Evolutionary conservation across 2,888 invertebrate genomes (phyloP).

Genomic region (Acleris laterana): DNA sequence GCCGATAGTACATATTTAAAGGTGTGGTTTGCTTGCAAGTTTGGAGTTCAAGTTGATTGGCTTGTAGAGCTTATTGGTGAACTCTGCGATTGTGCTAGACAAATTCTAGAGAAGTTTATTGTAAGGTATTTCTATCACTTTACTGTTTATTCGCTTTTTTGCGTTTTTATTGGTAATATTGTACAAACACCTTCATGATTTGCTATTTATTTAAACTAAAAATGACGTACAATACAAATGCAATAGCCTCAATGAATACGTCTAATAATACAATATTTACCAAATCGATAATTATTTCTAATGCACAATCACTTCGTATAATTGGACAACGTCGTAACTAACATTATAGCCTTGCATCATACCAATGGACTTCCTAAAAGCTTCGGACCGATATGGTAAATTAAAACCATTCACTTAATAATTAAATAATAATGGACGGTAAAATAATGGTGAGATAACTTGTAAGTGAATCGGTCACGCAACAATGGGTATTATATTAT

Average conservation of each 20-base stretch:
- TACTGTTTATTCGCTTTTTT: too few relatives aligned
- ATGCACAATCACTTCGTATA: conserved; percentile 17
- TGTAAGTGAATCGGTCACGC: conserved; percentile 63
- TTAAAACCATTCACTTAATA: conserved; percentile 50
- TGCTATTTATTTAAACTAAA: too few relatives aligned
- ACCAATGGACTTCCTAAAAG: conserved; percentile 29
- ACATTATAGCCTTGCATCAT: conserved; percentile 28
- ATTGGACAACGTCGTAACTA: conserved; percentile 23
- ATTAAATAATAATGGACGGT: conserved; percentile 58
- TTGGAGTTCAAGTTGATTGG: too few relatives aligned
- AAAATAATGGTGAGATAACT: conserved; percentile 45
- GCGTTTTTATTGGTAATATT: too few relatives aligned
- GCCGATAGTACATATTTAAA: too few relatives aligned
- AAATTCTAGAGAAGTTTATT: too few relatives aligned
- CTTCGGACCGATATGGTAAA: conserved; percentile 46
- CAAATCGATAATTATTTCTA: conserved; percentile 12
- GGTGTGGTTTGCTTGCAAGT: too few relatives aligned
- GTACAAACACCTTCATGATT: background rate
- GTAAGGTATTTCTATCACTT: too few relatives aligned
- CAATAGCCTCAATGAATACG: background rate
- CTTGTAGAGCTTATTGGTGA: too few relatives aligned
- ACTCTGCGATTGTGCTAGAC: too few relatives aligned
- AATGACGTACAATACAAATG: too few relatives aligned
- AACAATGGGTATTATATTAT: conserved; percentile 50
- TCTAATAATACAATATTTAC: background rate